Base-by-base conservation (phyloP, 2,113 vertebrate species). In the Megatriorchis doriae region DNA sequence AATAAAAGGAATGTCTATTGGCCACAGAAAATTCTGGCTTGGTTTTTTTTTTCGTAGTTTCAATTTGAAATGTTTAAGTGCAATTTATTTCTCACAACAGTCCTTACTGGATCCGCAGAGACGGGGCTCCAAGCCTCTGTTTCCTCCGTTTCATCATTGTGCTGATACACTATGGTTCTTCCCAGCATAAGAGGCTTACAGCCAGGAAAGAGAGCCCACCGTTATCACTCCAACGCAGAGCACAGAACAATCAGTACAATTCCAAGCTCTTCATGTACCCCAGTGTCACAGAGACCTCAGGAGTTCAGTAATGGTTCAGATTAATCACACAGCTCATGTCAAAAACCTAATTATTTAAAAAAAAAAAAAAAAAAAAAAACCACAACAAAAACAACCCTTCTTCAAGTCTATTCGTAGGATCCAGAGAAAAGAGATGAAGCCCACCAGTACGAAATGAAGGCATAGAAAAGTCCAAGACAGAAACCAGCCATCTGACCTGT, bases 101-200 rank as follows among this genome's bases (percentile, higher is more conserved):
- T 96, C 97, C 99, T 99, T 99, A 99, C 99, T 99, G 99, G 95
- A 99, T 98, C 91, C 97, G 98, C 43, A 99, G 99, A 73, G 98
- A 97, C 3, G 98, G 98, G 47, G 98, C 98, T 98, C 99, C 99
- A 63, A 98, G 97, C 97, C 98, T 97, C 94, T 99, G 98, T 96
- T 98, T 99, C 98, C 99, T 99, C 97, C 99, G 98, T 43, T 43
- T 47, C 99, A 99, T 99, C 97, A 98, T 98, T 97, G 94, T 97
- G 97, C 91, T 94, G 97, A 80, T 94, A 87, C 71, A 85, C 93
- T 91, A 70, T 34, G 86, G 75, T 90, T 92, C 96, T 83, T 86
- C 84, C 96, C 88, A 95, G 86, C 88, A 1, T 90, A 85, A 89
- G 88, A 92, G 87, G 93, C 93, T 97, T 88, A 96, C 75, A 75